Conservation (phyloP, 1,140 invertebrate genomes). For the Samia ricini region DNA sequence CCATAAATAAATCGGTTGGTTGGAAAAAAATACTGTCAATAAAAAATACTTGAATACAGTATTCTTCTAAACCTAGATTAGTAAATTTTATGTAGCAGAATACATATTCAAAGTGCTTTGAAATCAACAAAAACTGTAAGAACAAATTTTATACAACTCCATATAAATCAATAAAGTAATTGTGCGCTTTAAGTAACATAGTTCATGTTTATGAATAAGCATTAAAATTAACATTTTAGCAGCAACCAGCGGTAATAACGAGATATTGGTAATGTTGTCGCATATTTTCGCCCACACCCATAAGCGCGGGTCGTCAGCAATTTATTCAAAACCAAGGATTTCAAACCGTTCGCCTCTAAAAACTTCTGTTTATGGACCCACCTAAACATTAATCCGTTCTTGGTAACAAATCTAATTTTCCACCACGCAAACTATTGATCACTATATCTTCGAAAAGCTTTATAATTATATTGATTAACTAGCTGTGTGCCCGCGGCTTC, state of each 20-base stretch:
- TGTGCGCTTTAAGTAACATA: background rate
- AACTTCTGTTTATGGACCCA: background rate
- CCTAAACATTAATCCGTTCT: background rate
- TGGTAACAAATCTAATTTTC: background rate
- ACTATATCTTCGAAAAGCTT: background rate
- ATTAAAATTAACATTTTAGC: background rate
- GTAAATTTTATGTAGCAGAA: no score
- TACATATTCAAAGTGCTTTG: no score
- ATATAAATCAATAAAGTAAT: no score
- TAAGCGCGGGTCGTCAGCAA: conserved; percentile 42
- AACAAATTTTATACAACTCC: no score
- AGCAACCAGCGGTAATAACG: background rate
- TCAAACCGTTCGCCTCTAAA: conserved; percentile 17
- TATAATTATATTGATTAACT: background rate
- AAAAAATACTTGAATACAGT: no score
- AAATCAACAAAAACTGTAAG: no score
- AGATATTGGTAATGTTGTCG: conserved; percentile 25
- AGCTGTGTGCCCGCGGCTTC: no score
- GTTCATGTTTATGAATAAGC: background rate
- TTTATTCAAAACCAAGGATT: conserved; percentile 66
- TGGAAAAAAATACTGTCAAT: no score
- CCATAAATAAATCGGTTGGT: no score
- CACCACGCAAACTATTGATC: conserved; percentile 10
- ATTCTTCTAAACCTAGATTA: no score
- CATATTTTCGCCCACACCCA: conserved; percentile 61